A percentile compares a stretch with the other conserved stretches of the same genome.
These are phyloP conservation scores for Pogonophryne albipinna DNA, from an alignment of 2,797 vertebrate genomes.

Conservation along the genomic window DNA sequence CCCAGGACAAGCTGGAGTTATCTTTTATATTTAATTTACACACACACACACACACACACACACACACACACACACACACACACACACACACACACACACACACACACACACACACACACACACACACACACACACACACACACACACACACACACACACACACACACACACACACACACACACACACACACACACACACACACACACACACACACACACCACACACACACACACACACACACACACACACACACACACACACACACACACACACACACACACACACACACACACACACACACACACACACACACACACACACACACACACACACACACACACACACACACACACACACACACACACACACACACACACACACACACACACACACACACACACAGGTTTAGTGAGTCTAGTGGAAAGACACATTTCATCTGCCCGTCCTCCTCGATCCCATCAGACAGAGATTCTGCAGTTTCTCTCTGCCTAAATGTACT, in stretches of 20 bases:
- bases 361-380: no score
- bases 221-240: no score
- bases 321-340: constrained; percentile 48
- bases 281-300: no score
- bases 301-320: constrained; percentile 14
- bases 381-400: constrained; percentile 10
- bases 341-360: no score
- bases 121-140: no score
- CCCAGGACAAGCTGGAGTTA: constrained; percentile 61
- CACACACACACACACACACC: constrained; percentile 12
- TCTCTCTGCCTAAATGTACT: constrained; percentile 10
- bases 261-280: constrained; percentile 10
- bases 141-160: constrained; percentile 8
- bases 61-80: no score
- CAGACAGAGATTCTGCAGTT: neutral
- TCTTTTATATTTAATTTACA: constrained; percentile 73
- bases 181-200: no score
- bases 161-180: neutral
- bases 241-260: no score
- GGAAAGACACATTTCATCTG: constrained; percentile 45
- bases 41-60: constrained; percentile 44
- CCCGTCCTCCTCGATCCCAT: neutral
- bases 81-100: no score
- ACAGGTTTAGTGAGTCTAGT: constrained; percentile 18
- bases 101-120: no score